Base-by-base conservation (phyloP, 2,888 invertebrate species). In the Pycnomerus fuliginosus region DNA sequence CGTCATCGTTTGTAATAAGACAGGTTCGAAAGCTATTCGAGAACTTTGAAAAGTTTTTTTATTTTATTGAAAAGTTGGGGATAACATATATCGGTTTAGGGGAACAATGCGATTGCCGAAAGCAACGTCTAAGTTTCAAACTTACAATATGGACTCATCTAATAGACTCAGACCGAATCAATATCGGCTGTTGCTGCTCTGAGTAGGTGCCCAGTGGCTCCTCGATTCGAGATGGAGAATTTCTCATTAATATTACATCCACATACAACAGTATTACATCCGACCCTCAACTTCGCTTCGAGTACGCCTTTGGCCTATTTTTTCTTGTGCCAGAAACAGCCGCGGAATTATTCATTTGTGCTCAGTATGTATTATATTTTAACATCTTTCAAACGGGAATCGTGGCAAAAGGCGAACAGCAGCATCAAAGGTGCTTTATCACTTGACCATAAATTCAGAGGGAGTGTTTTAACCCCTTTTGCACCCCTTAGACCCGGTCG, bases 401-500 rank as follows among this genome's bases (percentile, higher is more conserved):
- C n/a, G 11, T 16, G 28, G 22, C 28, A 22, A 28, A 22, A 17
- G 32, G 29, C 23, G 22, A 38, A 50, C 47, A 38, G 17, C 41
- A 38, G 44, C 50, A 42, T 48, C 50, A 51, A 53, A 50, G 45
- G 50, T 48, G 50, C 52, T 52, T 53, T 50, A 50, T 48, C 50
- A 48, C 48, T 50, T 53, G 53, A 50, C 42, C 53, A 49, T 50
- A 49, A 48, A 51, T 51, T 51, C 24, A 34, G 28, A 16, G 35
- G 48, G 41, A 43, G 38, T 35, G 35, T 37, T n/a, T 14, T 16
- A 22, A 25, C 22, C 37, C 24, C 27, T 25, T 20, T 31, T 22
- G 25, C 28, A 17, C 28, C 41, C 41, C 41, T 41, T 17, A 41
- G 16, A 15, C 12, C 28, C 14, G 28, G 16, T 32, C 3, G 10